These are phyloP conservation scores for Psittacus erithacus DNA, from an alignment of 2,113 vertebrate genomes.

Conservation along the genomic window DNA sequence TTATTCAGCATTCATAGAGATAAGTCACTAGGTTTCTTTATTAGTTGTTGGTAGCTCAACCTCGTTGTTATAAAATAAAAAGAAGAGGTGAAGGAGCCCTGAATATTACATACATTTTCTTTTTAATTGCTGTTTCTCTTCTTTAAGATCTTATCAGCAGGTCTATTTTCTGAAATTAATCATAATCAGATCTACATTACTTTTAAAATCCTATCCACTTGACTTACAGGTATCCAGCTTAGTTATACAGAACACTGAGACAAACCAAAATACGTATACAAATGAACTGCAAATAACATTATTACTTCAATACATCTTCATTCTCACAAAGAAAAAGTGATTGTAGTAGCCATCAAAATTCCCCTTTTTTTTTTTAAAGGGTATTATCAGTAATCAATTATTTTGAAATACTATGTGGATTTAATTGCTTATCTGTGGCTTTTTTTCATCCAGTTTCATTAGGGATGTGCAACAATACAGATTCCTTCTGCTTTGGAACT, in stretches of 20 bases:
- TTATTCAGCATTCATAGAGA: background rate
- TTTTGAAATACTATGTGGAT: background rate
- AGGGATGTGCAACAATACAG: background rate
- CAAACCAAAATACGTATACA: background rate
- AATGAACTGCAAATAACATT: background rate
- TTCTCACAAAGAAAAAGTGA: background rate
- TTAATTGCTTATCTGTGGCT: background rate
- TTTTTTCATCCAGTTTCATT: background rate
- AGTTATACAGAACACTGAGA: background rate
- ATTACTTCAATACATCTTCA: background rate
- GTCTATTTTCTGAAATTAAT: background rate
- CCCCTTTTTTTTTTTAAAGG: background rate
- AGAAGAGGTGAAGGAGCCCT: background rate
- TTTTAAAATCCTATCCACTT: background rate
- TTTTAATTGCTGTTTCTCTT: background rate
- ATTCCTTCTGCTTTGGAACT: constrained; percentile 16
- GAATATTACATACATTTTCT: background rate
- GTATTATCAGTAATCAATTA: background rate
- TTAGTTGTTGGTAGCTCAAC: background rate
- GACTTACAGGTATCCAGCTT: background rate
- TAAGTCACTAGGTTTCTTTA: background rate
- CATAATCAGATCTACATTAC: background rate
- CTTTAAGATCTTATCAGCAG: background rate
- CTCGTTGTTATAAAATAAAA: background rate
- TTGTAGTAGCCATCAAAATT: background rate